Percentiles rank a stretch among this genome's conserved stretches.
Conservation (phyloP, 2,797 vertebrate genomes). For the Aeoliscus strigatus region DNA sequence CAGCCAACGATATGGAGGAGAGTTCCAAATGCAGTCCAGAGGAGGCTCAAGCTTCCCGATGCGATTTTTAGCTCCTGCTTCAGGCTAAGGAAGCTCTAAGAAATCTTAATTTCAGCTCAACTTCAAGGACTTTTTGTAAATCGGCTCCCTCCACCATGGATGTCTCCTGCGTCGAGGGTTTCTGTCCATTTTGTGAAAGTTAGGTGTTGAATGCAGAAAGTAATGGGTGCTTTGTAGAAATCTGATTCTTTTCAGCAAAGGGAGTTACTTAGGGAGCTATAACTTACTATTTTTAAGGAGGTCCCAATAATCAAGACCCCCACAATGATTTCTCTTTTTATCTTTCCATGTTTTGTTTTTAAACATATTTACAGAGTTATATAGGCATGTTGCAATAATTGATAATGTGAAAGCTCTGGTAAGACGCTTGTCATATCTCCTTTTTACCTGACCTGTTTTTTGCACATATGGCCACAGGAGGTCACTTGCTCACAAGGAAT, state of each 20-base stretch:
- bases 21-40: slow-evolving; percentile 74
- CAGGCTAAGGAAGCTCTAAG: slow-evolving; percentile 73
- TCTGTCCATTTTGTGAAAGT: slow-evolving; percentile 71
- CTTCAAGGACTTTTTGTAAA: slow-evolving; percentile 55
- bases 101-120: slow-evolving; percentile 60
- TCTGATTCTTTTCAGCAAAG: slow-evolving; percentile 75
- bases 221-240: slow-evolving; percentile 71
- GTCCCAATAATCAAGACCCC: slow-evolving; percentile 77
- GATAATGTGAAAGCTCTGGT: slow-evolving; percentile 85
- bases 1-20: slow-evolving; percentile 66
- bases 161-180: slow-evolving; percentile 62
- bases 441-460: slow-evolving; percentile 83
- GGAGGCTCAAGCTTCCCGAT: slow-evolving; percentile 72
- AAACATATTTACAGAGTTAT: slow-evolving; percentile 83
- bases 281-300: slow-evolving; percentile 69
- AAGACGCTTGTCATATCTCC: slow-evolving; percentile 83
- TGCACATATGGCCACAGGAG: slow-evolving; percentile 76
- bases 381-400: slow-evolving; percentile 88
- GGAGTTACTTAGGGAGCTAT: slow-evolving; percentile 75
- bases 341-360: slow-evolving; percentile 79
- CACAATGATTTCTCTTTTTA: slow-evolving; percentile 71
- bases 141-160: slow-evolving; percentile 54
- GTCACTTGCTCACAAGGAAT: slow-evolving; percentile 79
- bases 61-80: slow-evolving; percentile 74
- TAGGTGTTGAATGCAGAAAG: slow-evolving; percentile 53